Percentiles rank a stretch among this genome's conserved stretches.
These are phyloP conservation scores for Crossaster papposus DNA, from an alignment of 53 echinoderm and acorn worm species.

Conservation along the genomic window DNA sequence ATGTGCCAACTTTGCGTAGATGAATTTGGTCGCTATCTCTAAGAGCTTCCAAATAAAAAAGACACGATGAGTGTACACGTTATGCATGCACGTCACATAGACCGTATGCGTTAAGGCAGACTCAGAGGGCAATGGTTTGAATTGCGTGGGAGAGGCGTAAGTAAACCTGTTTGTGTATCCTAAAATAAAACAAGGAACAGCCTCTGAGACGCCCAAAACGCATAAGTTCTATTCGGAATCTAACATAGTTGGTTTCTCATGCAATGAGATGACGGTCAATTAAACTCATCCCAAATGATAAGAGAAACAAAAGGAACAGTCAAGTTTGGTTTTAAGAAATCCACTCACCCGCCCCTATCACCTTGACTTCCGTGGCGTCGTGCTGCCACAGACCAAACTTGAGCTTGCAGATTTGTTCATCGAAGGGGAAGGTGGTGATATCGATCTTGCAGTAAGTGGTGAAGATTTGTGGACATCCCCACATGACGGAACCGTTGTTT, in stretches of 20 bases:
- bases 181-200: too few relatives aligned
- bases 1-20: not conserved
- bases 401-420: conserved; percentile 81
- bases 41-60: not conserved
- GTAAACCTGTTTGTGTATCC: too few relatives aligned
- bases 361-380: conserved; percentile 79
- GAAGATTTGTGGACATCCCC: conserved; percentile 93
- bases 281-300: not conserved
- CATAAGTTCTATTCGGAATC: not conserved
- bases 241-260: not conserved
- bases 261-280: conserved; percentile 16
- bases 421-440: conserved; percentile 95
- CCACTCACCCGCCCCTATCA: conserved; percentile 73
- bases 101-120: not conserved
- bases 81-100: not conserved
- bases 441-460: conserved; percentile 92
- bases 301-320: not conserved
- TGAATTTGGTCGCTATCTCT: not conserved
- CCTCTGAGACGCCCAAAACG: too few relatives aligned
- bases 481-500: conserved; percentile 74
- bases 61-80: not conserved
- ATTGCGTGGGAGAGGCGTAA: too few relatives aligned
- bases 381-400: conserved; percentile 99
- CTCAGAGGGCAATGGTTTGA: too few relatives aligned
- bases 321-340: not conserved